A percentile compares a stretch with the other conserved stretches of the same genome.
Evolutionary conservation across 1,140 invertebrate species (phyloP).

Genomic region (Carcinoscorpius rotundicauda): DNA sequence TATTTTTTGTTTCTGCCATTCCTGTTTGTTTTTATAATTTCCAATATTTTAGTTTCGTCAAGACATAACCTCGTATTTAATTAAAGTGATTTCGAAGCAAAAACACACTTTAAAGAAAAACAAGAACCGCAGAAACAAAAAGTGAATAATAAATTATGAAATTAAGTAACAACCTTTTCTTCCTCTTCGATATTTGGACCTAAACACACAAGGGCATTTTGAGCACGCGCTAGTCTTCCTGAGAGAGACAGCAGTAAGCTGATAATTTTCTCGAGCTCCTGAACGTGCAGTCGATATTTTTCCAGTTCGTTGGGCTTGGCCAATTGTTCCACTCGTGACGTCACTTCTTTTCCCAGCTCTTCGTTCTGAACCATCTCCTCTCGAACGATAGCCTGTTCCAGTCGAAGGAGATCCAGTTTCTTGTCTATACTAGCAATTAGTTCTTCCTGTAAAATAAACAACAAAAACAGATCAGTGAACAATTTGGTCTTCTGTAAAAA

Average conservation of each 20-base stretch:
- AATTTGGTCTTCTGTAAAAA: too few relatives aligned
- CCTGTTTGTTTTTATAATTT: too few relatives aligned
- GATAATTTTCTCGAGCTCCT: constrained; percentile 82
- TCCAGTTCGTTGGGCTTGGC: constrained; percentile 59
- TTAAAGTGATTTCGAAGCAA: too few relatives aligned
- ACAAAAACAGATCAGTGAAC: too few relatives aligned
- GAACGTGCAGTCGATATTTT: constrained; percentile 67
- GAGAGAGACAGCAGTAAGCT: constrained; percentile 67
- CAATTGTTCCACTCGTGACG: constrained; percentile 45
- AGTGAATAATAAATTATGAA: too few relatives aligned
- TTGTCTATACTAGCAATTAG: constrained; percentile 57
- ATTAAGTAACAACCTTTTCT: constrained; percentile 44
- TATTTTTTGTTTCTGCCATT: too few relatives aligned
- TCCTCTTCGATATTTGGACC: constrained; percentile 42
- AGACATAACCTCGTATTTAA: too few relatives aligned
- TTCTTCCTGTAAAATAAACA: constrained; percentile 51
- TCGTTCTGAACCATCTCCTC: constrained; percentile 66
- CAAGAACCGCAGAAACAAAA: too few relatives aligned
- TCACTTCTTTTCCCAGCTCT: constrained; percentile 54
- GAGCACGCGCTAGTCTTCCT: constrained; percentile 62
- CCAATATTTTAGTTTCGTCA: too few relatives aligned
- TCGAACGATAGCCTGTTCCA: constrained; percentile 54
- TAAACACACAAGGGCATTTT: constrained; percentile 58
- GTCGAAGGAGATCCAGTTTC: constrained; percentile 64
- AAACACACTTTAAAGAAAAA: too few relatives aligned